These are phyloP conservation scores for Drosophila dunni DNA, from an alignment of 1,140 invertebrate genomes.

Conservation along the genomic window DNA sequence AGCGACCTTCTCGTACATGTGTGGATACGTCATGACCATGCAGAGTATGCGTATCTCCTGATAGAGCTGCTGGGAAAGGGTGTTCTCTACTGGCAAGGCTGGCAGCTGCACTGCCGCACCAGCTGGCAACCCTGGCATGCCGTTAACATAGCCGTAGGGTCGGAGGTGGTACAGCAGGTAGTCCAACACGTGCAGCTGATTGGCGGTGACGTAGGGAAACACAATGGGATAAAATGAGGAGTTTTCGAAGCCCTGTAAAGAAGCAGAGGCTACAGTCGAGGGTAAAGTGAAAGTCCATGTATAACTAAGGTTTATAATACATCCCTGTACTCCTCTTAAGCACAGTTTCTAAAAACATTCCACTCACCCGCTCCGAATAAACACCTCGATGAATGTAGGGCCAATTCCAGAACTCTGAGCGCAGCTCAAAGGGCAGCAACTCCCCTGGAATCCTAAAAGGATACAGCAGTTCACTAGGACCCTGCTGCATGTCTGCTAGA, in stretches of 20 bases:
- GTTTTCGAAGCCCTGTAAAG: conserved; percentile 11
- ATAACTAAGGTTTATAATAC: too few species aligned
- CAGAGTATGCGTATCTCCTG: conserved; percentile 91
- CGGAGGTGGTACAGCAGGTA: conserved; percentile 55
- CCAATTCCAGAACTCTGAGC: conserved; percentile 52
- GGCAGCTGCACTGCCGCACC: not conserved
- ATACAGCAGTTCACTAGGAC: conserved; percentile 67
- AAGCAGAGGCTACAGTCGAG: too few species aligned
- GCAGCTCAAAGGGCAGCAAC: conserved; percentile 37
- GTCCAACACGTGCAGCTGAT: conserved; percentile 45
- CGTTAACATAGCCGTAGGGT: conserved; percentile 40
- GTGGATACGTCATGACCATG: conserved; percentile 93
- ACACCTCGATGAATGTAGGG: conserved; percentile 41
- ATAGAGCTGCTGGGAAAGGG: conserved; percentile 83
- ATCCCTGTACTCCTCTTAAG: not conserved
- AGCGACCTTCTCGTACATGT: conserved; percentile 92
- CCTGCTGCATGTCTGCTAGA: conserved; percentile 85
- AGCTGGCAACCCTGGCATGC: conserved; percentile 16
- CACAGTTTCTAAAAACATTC: too few species aligned
- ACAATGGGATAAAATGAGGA: not conserved
- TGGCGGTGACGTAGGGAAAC: conserved; percentile 31
- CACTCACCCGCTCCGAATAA: conserved; percentile 41
- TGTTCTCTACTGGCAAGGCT: conserved; percentile 59
- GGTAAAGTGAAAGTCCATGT: too few species aligned
- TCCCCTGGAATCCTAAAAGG: conserved; percentile 22